Percentiles rank a stretch among this genome's conserved stretches.
Evolutionary conservation across 2,888 invertebrate species (phyloP).

Genomic region (Notodonta ziczac): DNA sequence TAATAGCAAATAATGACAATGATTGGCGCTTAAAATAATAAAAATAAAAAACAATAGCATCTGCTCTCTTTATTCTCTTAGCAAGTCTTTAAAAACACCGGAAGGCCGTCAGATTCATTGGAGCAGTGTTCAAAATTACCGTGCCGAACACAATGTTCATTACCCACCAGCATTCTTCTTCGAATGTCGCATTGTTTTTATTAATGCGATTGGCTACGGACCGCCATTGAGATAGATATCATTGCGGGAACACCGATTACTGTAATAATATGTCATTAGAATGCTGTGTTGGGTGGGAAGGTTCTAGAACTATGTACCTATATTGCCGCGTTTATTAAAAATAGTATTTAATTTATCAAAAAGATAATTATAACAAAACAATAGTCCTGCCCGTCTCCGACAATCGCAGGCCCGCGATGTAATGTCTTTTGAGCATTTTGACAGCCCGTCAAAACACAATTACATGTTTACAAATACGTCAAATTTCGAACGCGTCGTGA

Average conservation of each 20-base stretch:
- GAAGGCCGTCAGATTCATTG: background rate
- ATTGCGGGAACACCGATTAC: background rate
- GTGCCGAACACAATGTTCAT: conserved; percentile 34
- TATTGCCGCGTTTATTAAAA: too few species aligned
- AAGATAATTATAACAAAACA: conserved; percentile 7
- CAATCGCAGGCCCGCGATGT: conserved; percentile 20
- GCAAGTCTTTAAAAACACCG: background rate
- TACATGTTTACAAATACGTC: conserved; percentile 42
- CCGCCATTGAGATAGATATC: background rate
- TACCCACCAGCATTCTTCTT: background rate
- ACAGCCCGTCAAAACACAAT: conserved; percentile 44
- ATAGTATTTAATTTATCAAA: background rate
- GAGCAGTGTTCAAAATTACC: background rate
- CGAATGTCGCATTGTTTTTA: conserved; percentile 1
- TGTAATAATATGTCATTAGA: background rate
- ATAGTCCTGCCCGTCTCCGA: conserved; percentile 8
- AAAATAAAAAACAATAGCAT: too few species aligned
- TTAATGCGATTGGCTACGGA: background rate
- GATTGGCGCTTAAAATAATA: too few species aligned
- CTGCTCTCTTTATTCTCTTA: background rate
- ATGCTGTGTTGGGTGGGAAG: background rate
- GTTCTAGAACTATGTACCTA: too few species aligned
- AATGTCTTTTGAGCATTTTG: conserved; percentile 32
- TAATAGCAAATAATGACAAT: too few species aligned
- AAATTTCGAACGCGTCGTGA: conserved; percentile 29